Evolutionary conservation across 2,888 invertebrate genomes (phyloP).

Genomic region (Pristionchus entomophagus): DNA sequence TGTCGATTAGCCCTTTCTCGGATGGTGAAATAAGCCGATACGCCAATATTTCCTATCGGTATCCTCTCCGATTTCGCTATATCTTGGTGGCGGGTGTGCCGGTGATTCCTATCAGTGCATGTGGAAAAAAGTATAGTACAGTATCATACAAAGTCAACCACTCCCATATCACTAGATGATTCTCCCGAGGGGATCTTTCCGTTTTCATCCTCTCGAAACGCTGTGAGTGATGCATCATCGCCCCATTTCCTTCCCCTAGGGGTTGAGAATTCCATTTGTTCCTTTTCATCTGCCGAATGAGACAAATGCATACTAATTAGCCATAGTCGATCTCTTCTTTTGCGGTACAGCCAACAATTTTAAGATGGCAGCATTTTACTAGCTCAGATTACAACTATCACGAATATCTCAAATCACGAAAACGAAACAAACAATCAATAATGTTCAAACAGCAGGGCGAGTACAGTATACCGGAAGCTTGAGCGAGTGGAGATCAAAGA

Average conservation of each 20-base stretch:
- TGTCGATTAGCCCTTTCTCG: not conserved
- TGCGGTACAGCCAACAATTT: too few relatives aligned
- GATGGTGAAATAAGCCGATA: not conserved
- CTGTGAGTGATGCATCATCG: slow-evolving; percentile 29
- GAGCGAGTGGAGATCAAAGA: slow-evolving; percentile 7
- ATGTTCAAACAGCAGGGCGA: slow-evolving; percentile 11
- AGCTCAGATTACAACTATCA: too few relatives aligned
- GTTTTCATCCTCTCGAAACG: slow-evolving; percentile 7
- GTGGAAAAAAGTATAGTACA: not conserved
- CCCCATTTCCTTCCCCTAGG: not conserved
- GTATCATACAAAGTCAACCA: too few relatives aligned
- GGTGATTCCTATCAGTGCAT: too few relatives aligned
- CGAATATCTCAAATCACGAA: slow-evolving; percentile 31
- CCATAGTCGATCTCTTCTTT: not conserved
- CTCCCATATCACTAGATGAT: too few relatives aligned
- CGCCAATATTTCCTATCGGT: slow-evolving; percentile 26
- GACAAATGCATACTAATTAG: slow-evolving; percentile 32
- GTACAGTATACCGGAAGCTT: slow-evolving; percentile 47
- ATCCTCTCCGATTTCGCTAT: not conserved
- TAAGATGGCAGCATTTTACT: slow-evolving; percentile 7
- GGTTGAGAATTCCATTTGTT: not conserved
- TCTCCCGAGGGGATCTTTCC: not conserved
- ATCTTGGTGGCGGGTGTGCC: not conserved
- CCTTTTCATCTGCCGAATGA: not conserved
- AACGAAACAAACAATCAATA: slow-evolving; percentile 35